These are phyloP conservation scores for Sternotherus odoratus DNA, from an alignment of 2,797 vertebrate species.

Conservation along the genomic window DNA sequence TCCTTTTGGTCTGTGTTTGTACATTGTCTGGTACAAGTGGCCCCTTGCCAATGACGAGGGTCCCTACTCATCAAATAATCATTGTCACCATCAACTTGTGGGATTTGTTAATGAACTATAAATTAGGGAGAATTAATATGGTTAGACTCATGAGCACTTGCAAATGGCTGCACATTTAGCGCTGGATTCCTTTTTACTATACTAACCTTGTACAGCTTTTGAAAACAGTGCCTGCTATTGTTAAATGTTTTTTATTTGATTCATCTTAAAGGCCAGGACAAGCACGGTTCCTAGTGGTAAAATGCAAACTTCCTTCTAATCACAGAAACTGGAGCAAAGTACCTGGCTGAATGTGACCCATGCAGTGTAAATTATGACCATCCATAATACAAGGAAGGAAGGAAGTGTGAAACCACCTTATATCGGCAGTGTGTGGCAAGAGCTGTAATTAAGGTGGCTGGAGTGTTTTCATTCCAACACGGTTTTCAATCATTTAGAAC, in stretches of 20 bases:
- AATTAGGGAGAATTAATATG: not conserved
- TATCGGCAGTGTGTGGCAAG: not conserved
- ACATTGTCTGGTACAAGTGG: not conserved
- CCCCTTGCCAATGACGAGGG: not conserved
- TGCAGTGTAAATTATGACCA: not conserved
- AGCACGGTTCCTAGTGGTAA: not conserved
- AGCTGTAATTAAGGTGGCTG: not conserved
- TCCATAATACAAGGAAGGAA: not conserved
- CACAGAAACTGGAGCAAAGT: not conserved
- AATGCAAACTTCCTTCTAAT: not conserved
- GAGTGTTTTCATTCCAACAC: not conserved
- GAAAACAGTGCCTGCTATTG: not conserved
- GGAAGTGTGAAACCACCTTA: not conserved
- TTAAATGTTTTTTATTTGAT: not conserved
- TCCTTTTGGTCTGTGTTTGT: not conserved
- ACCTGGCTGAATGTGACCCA: not conserved
- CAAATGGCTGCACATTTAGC: not conserved
- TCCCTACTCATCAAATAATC: not conserved
- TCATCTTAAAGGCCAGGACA: not conserved
- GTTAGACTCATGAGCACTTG: not conserved
- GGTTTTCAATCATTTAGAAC: not conserved
- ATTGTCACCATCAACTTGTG: not conserved
- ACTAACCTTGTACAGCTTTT: not conserved
- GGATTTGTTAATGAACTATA: not conserved
- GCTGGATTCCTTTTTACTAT: not conserved